These are phyloP conservation scores for Gonatopus flavifemur DNA, from an alignment of 1,140 invertebrate genomes.

Conservation along the genomic window DNA sequence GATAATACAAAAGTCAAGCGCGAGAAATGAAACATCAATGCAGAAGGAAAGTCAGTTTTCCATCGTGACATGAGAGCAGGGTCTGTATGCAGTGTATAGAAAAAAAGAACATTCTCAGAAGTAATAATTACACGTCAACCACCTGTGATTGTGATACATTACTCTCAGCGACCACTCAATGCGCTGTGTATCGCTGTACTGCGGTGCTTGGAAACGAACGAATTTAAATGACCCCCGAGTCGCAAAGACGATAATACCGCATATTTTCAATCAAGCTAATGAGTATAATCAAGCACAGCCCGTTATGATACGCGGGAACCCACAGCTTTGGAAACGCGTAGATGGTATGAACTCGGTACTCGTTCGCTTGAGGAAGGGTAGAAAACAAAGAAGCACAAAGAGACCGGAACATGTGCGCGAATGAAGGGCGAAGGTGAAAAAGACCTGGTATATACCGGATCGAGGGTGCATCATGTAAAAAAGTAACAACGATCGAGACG, in stretches of 20 bases:
- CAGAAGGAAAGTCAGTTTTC: no score
- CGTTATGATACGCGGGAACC: neutral
- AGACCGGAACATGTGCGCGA: no score
- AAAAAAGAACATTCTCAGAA: no score
- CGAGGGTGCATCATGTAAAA: neutral
- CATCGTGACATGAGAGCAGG: no score
- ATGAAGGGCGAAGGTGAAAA: neutral
- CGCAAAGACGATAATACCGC: constrained; percentile 8
- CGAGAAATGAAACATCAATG: no score
- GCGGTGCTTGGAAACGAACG: constrained; percentile 12
- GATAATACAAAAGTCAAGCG: no score
- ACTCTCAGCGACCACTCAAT: no score
- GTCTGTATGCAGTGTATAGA: no score
- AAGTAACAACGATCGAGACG: neutral
- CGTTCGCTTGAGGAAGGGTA: constrained; percentile 5
- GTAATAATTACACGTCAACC: no score
- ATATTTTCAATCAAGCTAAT: constrained; percentile 28
- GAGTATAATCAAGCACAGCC: constrained; percentile 16
- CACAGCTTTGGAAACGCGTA: neutral
- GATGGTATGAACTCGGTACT: neutral
- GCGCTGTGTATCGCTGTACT: no score
- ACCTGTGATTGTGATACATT: no score
- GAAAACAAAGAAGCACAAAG: no score
- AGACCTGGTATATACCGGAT: neutral
- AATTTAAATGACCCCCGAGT: constrained; percentile 20